phyloP scores from a whole-genome alignment of 1,140 invertebrate species.

The Drosophila sucinea region DNA sequence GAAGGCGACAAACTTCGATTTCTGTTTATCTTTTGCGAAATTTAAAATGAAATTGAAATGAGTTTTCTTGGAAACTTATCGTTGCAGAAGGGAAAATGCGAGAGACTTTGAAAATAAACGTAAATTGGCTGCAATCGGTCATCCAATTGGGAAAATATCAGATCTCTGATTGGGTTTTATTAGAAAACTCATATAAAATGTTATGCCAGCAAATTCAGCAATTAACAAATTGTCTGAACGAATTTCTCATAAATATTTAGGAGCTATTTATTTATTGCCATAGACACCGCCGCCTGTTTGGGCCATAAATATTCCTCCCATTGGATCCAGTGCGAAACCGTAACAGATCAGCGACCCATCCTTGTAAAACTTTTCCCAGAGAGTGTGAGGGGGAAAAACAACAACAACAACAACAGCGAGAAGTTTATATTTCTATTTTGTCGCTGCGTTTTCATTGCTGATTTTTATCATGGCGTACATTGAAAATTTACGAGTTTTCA shows the following conservation, averaged over 20 bases:
- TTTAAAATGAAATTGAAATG: slow-evolving; percentile 34
- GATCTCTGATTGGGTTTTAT: not conserved
- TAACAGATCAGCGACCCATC: slow-evolving; percentile 25
- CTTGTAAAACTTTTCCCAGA: slow-evolving; percentile 30
- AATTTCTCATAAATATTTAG: slow-evolving; percentile 28
- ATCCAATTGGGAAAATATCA: not conserved
- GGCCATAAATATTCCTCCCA: slow-evolving; percentile 6
- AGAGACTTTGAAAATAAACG: not conserved
- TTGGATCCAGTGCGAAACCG: not conserved
- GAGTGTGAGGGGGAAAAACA: not conserved
- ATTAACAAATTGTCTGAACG: slow-evolving; percentile 22
- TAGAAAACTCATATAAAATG: slow-evolving; percentile 2
- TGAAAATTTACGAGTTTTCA: slow-evolving; percentile 64
- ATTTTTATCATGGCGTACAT: slow-evolving; percentile 62
- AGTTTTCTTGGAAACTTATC: slow-evolving; percentile 40
- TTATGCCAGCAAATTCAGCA: slow-evolving; percentile 19
- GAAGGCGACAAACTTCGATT: slow-evolving; percentile 21
- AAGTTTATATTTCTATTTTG: slow-evolving; percentile 46
- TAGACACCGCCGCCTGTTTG: not conserved
- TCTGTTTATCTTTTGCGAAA: slow-evolving; percentile 51
- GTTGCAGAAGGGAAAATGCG: slow-evolving; percentile 20
- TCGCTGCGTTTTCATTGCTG: slow-evolving; percentile 40
- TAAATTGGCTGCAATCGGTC: not conserved
- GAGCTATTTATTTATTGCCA: slow-evolving; percentile 21
- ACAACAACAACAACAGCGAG: slow-evolving; percentile 16